These are phyloP conservation scores for Meloidogyne chitwoodi DNA, from an alignment of 1,140 invertebrate species.

Conservation along the genomic window DNA sequence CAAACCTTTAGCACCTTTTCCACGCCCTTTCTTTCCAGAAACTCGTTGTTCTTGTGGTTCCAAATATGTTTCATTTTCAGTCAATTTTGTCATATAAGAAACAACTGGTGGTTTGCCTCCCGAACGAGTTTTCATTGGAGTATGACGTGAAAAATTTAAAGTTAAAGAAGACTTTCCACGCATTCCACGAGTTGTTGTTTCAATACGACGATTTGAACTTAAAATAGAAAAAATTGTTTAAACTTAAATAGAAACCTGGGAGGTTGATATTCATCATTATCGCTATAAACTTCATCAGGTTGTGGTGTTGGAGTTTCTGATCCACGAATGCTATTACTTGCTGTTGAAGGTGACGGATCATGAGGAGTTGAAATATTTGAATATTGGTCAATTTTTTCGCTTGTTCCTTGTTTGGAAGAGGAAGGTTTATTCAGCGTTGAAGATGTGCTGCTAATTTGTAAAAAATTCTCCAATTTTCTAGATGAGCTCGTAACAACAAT, in stretches of 20 bases:
- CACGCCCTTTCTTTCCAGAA: slow-evolving; percentile 14
- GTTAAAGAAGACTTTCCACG: slow-evolving; percentile 8
- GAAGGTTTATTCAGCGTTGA: neutral
- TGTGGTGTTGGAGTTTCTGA: neutral
- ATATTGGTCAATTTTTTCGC: slow-evolving; percentile 1
- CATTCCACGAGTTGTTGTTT: neutral
- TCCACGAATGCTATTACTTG: neutral
- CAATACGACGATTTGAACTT: neutral
- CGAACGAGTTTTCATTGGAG: slow-evolving; percentile 27
- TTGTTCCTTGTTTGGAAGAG: neutral
- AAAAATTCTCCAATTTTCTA: neutral
- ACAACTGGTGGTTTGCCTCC: slow-evolving; percentile 24
- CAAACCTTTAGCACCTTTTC: slow-evolving; percentile 14
- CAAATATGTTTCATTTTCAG: neutral
- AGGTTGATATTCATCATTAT: slow-evolving; percentile 17
- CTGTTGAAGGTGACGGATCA: slow-evolving; percentile 2
- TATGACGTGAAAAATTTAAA: neutral
- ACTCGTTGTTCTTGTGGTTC: neutral
- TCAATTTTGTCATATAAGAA: slow-evolving; percentile 13
- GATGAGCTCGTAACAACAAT: neutral
- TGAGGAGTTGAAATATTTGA: slow-evolving; percentile 1
- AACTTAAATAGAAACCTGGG: neutral
- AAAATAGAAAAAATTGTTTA: neutral
- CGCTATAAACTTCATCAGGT: neutral
- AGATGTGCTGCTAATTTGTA: neutral